A percentile compares a stretch with the other conserved stretches of the same genome.
phyloP scores from a whole-genome alignment of 2,797 vertebrate species.

The Eospalax fontanierii region DNA sequence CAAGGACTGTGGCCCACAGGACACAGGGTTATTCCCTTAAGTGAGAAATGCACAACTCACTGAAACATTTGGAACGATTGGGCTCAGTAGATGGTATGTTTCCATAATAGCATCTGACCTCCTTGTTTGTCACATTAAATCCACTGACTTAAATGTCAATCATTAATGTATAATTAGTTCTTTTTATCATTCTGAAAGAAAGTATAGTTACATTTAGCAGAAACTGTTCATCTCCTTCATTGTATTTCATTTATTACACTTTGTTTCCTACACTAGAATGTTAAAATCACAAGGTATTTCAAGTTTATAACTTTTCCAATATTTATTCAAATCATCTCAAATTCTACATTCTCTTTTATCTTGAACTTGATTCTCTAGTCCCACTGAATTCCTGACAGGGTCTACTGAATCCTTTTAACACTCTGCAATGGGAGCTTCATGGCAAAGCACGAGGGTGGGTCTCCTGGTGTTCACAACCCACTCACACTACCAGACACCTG shows the following conservation, averaged over 20 bases:
- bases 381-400: background rate
- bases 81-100: background rate
- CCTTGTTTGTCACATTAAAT: slow-evolving; percentile 6
- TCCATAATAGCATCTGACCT: background rate
- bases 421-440: background rate
- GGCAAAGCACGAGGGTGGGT: background rate
- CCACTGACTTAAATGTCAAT: slow-evolving; percentile 29
- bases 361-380: slow-evolving; percentile 34
- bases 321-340: slow-evolving; percentile 49
- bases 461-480: background rate
- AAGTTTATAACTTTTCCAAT: slow-evolving; percentile 49
- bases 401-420: slow-evolving; percentile 1
- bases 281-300: slow-evolving; percentile 37
- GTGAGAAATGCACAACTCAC: background rate
- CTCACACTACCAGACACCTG: background rate
- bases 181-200: slow-evolving; percentile 20
- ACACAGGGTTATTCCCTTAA: background rate
- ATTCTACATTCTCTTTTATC: slow-evolving; percentile 28
- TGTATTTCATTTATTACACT: slow-evolving; percentile 12
- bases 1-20: background rate
- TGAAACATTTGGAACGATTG: background rate
- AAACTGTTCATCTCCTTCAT: slow-evolving; percentile 42
- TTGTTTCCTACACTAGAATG: slow-evolving; percentile 51
- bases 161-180: background rate
- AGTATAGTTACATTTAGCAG: slow-evolving; percentile 20